Conservation (phyloP, 2,113 vertebrate genomes). For the Salvator merianae region DNA sequence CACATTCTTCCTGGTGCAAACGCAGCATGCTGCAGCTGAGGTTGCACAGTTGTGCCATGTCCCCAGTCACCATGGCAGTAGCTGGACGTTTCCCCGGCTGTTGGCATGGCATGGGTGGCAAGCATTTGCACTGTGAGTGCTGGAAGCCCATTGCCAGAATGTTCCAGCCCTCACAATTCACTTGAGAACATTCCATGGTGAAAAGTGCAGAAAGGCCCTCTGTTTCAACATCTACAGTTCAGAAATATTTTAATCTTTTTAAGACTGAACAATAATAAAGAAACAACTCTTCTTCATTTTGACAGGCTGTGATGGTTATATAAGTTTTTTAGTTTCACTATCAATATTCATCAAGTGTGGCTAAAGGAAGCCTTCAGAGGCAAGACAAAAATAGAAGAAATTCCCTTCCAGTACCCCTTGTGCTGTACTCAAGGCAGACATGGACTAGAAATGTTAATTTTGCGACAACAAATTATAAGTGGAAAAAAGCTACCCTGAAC, state of each 20-base stretch:
- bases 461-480: background rate
- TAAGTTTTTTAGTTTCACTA: conserved; percentile 41
- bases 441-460: background rate
- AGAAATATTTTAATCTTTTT: background rate
- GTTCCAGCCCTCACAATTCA: too few relatives aligned
- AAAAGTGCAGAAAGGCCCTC: too few relatives aligned
- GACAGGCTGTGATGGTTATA: conserved; percentile 22
- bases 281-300: conserved; percentile 20
- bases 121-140: too few relatives aligned
- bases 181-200: too few relatives aligned
- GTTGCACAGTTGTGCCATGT: too few relatives aligned
- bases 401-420: background rate
- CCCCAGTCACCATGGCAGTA: too few relatives aligned
- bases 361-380: conserved; percentile 32
- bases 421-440: background rate
- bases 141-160: too few relatives aligned
- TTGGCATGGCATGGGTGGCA: too few relatives aligned
- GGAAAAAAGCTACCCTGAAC: background rate
- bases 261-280: conserved; percentile 23
- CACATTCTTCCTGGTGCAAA: too few relatives aligned
- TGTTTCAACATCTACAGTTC: background rate
- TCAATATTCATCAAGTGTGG: conserved; percentile 46
- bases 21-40: too few relatives aligned
- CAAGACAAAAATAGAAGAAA: conserved; percentile 38
- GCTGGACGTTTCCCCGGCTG: too few relatives aligned